These are phyloP conservation scores for Dromococcyx pavoninus DNA, from an alignment of 2,797 vertebrate genomes.

Conservation along the genomic window DNA sequence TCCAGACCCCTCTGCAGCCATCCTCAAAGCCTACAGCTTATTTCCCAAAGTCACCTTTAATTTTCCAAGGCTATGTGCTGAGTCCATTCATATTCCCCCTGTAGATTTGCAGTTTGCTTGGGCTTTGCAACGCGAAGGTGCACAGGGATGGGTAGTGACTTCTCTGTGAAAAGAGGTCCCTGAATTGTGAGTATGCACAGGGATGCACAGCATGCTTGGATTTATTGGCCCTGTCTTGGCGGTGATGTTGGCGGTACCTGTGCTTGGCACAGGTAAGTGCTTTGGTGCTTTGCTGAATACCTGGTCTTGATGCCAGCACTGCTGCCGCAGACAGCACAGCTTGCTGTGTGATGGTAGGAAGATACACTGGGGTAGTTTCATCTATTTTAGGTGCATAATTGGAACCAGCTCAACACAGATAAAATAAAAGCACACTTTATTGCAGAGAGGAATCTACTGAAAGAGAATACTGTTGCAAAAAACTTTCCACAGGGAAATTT, in stretches of 20 bases:
- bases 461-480: conserved; percentile 60
- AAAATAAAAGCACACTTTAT: conserved; percentile 48
- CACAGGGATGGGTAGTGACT: neutral
- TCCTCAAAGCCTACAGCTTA: neutral
- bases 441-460: conserved; percentile 40
- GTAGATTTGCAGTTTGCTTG: neutral
- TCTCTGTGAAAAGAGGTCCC: neutral
- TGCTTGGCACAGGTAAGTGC: neutral
- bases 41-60: neutral
- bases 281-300: neutral
- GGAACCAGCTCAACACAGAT: conserved; percentile 10
- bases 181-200: neutral
- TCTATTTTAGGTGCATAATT: conserved; percentile 61
- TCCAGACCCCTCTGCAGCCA: neutral
- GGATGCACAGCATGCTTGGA: neutral
- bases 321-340: neutral
- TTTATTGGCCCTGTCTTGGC: neutral
- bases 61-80: neutral
- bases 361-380: conserved; percentile 27
- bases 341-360: neutral
- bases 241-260: neutral
- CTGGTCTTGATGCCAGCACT: neutral
- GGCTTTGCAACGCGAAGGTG: neutral
- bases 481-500: conserved; percentile 72
- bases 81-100: neutral